Evolutionary conservation across 2,888 invertebrate genomes (phyloP), one percentile per base, ranked within the genome.

Genomic region (Stenurella melanura): DNA sequence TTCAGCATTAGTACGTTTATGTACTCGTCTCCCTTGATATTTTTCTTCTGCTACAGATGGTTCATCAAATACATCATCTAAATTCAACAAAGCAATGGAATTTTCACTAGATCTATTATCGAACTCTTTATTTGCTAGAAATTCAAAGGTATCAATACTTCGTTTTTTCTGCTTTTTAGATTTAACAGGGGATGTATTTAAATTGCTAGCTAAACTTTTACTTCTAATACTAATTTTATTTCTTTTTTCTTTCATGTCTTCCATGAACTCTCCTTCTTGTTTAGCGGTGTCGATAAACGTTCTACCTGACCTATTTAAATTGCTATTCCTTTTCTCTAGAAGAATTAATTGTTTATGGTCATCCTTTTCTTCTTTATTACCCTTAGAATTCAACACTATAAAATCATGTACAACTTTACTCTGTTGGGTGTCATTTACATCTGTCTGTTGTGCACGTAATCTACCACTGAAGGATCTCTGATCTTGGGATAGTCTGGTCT

Each of bases 41-140:
- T n/a, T 50, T 50, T 50, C 7, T 2, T 50, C n/a, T 50, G 15
- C 19, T 18, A 19, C 12, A 11, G 7, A 19, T 42, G 17, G 1
- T 42, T 18, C 50, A 21, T 56, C 38, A 26, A 69, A 30, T 18
- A 42, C 9, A 42, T 60, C 60, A 42, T 70, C 19, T 17, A 18
- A 11, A 58, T 18, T 15, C 12, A n/a, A 58, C 17, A 34, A 9
- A 30, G 15, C 1, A n/a, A 30, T n/a, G 19, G 21, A 21, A 34
- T 17, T 63, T 5, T 10, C 18, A 3, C 10, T 26, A 60, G 12
- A 34, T 10, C 10, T 34, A 2, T 34, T 7, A 26, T 61, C 30
- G 17, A 0, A 9, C 17, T 9, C 10, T 63, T 63, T 10, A 34
- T 61, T 42, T n/a, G 50, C 30, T 7, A 34, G 0, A 34, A 34